These are phyloP conservation scores for Cephus rjabovi DNA, from an alignment of 2,888 invertebrate species.

Conservation along the genomic window DNA sequence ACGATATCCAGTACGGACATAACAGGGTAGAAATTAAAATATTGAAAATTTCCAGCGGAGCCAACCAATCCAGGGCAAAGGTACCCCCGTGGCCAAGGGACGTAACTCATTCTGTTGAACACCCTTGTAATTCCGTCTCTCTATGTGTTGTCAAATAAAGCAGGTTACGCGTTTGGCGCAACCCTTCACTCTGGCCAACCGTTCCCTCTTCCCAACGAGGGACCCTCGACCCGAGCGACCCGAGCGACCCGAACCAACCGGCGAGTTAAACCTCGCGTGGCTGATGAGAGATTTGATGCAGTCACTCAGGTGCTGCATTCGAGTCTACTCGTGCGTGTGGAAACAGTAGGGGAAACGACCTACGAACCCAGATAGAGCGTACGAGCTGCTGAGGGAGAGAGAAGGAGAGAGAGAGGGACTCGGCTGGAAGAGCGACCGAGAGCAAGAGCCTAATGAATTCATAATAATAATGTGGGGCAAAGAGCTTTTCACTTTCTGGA, in stretches of 20 bases:
- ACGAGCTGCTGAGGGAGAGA: not conserved
- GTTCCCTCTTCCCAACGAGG: slow-evolving; percentile 6
- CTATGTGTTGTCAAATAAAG: slow-evolving; percentile 22
- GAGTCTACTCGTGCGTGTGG: slow-evolving; percentile 35
- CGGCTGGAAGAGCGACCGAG: not conserved
- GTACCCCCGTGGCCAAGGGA: not conserved
- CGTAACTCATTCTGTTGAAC: not conserved
- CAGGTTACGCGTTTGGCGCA: slow-evolving; percentile 28
- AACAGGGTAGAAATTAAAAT: not conserved
- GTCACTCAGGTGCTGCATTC: slow-evolving; percentile 48
- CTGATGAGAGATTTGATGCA: slow-evolving; percentile 42
- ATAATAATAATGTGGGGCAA: not conserved
- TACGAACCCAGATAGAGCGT: not conserved
- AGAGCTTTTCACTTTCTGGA: not conserved
- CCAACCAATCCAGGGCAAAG: not conserved
- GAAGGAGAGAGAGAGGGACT: not conserved
- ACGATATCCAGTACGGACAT: not conserved
- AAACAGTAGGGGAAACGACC: slow-evolving; percentile 17
- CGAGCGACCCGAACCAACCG: slow-evolving; percentile 2
- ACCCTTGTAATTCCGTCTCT: not conserved
- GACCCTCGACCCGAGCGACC: not conserved
- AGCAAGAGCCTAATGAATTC: not conserved
- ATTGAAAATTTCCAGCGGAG: not conserved
- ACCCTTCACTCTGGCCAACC: slow-evolving; percentile 17
- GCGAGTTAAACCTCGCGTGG: slow-evolving; percentile 26